Conservation (phyloP, 2,888 invertebrate genomes). For the Strigamia transsilvanica region DNA sequence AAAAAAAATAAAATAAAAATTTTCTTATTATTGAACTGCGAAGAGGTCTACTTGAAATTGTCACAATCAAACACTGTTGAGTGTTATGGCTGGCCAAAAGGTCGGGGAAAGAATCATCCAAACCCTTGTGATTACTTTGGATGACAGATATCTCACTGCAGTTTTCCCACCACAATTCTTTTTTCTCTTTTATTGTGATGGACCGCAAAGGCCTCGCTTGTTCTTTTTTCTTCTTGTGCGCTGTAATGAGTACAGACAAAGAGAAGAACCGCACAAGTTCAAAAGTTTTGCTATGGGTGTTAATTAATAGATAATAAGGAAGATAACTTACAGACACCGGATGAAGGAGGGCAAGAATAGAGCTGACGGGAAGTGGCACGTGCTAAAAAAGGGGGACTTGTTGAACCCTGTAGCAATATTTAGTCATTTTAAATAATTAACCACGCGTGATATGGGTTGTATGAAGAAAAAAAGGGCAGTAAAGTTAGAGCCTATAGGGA, state of each 20-base stretch:
- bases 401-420: constrained; percentile 10
- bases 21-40: neutral
- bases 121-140: constrained; percentile 14
- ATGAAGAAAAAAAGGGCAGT: neutral
- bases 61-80: constrained; percentile 13
- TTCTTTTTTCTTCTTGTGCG: neutral
- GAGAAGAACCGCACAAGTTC: neutral
- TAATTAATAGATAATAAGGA: constrained; percentile 20
- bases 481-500: neutral
- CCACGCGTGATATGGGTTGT: neutral
- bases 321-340: constrained; percentile 11
- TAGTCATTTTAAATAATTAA: constrained; percentile 20
- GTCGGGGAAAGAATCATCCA: constrained; percentile 11
- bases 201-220: constrained; percentile 9
- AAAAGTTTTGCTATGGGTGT: constrained; percentile 9
- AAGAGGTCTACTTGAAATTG: neutral
- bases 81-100: neutral
- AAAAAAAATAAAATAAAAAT: neutral
- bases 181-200: constrained; percentile 14
- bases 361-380: constrained; percentile 15
- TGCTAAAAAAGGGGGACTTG: constrained; percentile 2
- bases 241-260: neutral
- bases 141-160: constrained; percentile 20
- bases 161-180: neutral
- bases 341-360: neutral